Conservation (phyloP, 2,888 invertebrate species). For the Sphaerophoria rueppellii region DNA sequence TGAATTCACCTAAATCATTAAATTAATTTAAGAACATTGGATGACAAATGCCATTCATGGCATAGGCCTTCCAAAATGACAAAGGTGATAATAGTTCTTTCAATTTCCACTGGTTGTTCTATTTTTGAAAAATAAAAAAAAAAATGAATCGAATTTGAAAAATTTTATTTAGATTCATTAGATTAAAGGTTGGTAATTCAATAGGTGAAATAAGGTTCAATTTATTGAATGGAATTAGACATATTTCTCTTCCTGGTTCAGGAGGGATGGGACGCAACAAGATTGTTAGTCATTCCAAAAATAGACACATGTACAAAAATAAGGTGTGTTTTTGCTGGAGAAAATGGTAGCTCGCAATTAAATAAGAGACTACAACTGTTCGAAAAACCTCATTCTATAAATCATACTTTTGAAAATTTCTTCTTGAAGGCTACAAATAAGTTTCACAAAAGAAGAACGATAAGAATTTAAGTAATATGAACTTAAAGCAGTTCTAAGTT, state of each 20-base stretch:
- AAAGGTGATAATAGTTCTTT: slow-evolving; percentile 17
- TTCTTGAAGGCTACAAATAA: no score
- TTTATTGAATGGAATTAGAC: slow-evolving; percentile 31
- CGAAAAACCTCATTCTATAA: background rate
- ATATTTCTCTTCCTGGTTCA: slow-evolving; percentile 5
- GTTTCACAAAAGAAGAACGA: no score
- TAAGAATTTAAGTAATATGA: no score
- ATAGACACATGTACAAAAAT: background rate
- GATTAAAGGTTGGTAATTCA: slow-evolving; percentile 23
- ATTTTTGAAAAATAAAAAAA: slow-evolving; percentile 49
- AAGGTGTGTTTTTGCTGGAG: slow-evolving; percentile 19
- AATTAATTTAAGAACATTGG: slow-evolving; percentile 61
- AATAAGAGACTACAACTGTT: background rate
- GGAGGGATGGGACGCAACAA: slow-evolving; percentile 7
- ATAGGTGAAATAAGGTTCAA: slow-evolving; percentile 34
- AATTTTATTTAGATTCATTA: slow-evolving; percentile 36
- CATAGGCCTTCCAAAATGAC: slow-evolving; percentile 39
- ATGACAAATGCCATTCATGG: slow-evolving; percentile 33
- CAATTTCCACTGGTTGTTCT: slow-evolving; percentile 4
- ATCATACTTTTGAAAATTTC: background rate
- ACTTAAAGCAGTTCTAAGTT: background rate
- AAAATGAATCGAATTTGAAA: slow-evolving; percentile 7
- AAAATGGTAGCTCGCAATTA: background rate
- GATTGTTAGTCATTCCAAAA: background rate
- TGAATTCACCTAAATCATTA: slow-evolving; percentile 60